Evolutionary conservation across 2,888 invertebrate genomes (phyloP), one percentile per base, ranked within the genome.

Genomic region (Protula sp.): DNA sequence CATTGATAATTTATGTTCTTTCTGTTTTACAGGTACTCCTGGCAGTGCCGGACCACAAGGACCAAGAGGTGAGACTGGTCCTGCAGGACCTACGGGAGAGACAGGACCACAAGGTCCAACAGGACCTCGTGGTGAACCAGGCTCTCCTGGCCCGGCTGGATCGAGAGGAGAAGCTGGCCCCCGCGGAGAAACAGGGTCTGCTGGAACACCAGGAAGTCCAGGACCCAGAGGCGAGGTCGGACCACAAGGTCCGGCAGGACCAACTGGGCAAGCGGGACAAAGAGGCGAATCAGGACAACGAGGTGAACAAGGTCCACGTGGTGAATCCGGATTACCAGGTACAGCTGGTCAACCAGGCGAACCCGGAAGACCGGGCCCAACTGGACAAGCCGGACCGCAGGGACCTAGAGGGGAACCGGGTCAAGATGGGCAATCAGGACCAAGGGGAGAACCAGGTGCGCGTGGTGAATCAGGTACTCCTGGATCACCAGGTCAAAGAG

Each of bases 41-140:
- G 67, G 66, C 51, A 4, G 28, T 14, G 22, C 55, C 22, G 66
- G 66, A 24, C 56, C 31, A 14, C 29, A 53, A 5, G 66, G 66
- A 26, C 50, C 52, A 4, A 14, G 31, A 55, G 62, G 62, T 30
- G 28, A 30, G 19, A 31, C 47, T 28, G 62, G 62, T 47, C 47
- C 30, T 27, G n/a, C 66, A 3, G 66, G 65, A 50, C 54, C 5
- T 2, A 30, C 19, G 28, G 62, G 62, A 30, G 4, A 53, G 22
- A 30, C 56, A 26, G 62, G 62, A 22, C 47, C 48, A 26, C 30
- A 26, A 24, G 62, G 62, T 3, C 4, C 29, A 19, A 30, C 58
- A 27, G 68, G 66, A 30, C 30, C 57, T 30, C 62, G 57, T 45
- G 68, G 68, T 24, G 55, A 63, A 31, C 47, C 53, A 14, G 64